Conservation (phyloP, 2,797 vertebrate genomes). For the Halcyon chelicuti region DNA sequence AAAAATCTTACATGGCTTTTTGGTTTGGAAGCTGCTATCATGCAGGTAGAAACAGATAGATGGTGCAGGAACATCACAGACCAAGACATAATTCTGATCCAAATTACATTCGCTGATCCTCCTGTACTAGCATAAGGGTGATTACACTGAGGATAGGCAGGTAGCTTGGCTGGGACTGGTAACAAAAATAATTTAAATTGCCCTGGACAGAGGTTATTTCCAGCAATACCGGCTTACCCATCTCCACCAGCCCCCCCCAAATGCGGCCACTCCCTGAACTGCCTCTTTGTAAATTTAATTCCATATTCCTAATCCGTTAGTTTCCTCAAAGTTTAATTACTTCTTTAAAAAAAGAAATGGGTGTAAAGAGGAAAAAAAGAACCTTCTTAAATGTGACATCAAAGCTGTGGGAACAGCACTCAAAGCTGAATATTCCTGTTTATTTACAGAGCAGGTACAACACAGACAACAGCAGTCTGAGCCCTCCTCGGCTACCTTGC, state of each 20-base stretch:
- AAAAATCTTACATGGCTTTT: neutral
- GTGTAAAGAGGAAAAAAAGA: neutral
- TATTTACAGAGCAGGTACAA: conserved; percentile 12
- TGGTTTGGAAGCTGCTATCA: neutral
- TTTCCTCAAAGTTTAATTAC: neutral
- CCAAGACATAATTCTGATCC: neutral
- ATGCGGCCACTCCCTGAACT: neutral
- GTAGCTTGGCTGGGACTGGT: neutral
- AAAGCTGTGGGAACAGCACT: neutral
- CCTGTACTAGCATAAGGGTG: neutral
- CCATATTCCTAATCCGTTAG: neutral
- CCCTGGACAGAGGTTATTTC: neutral
- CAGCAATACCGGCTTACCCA: neutral
- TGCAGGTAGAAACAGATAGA: neutral
- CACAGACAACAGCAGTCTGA: conserved; percentile 1
- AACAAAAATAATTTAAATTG: neutral
- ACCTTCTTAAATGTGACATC: neutral
- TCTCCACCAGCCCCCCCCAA: neutral
- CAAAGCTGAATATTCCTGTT: conserved; percentile 3
- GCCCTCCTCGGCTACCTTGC: neutral
- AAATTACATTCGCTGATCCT: neutral
- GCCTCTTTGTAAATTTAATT: neutral
- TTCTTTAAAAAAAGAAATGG: neutral
- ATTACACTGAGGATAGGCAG: neutral
- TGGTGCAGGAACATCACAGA: neutral